phyloP scores from a whole-genome alignment of 2,113 vertebrate genomes.

The Spizaetus ornatus region DNA sequence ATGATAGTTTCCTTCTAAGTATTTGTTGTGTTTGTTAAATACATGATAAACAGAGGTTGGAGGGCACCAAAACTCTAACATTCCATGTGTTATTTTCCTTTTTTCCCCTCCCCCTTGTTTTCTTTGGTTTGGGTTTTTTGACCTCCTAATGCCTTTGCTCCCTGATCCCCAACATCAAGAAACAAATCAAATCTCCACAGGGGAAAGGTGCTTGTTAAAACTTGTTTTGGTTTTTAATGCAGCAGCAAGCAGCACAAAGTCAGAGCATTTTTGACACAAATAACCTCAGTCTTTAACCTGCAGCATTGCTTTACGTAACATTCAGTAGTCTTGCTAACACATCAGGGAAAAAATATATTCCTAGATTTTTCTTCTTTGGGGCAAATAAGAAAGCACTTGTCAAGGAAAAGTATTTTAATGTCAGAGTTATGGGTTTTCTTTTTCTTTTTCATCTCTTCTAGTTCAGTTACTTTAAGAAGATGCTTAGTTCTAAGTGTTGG shows the following conservation, averaged over 20 bases:
- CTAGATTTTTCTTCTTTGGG: background rate
- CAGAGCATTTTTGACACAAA: background rate
- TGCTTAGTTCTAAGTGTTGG: background rate
- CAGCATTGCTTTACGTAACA: background rate
- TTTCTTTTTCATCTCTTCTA: background rate
- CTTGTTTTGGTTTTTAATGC: background rate
- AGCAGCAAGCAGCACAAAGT: background rate
- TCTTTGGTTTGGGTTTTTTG: background rate
- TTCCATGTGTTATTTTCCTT: background rate
- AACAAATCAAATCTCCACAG: background rate
- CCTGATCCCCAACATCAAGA: background rate
- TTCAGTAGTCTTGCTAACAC: background rate
- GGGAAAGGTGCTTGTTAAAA: background rate
- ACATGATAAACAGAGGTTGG: background rate
- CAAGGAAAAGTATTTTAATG: background rate
- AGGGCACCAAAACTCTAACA: background rate
- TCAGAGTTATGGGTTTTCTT: background rate
- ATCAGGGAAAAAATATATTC: background rate
- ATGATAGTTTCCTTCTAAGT: background rate
- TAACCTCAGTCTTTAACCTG: background rate
- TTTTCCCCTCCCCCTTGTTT: background rate
- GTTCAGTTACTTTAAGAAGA: background rate
- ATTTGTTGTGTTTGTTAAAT: background rate
- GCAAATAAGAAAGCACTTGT: background rate
- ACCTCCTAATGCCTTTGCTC: background rate